Conservation (phyloP, 2,113 vertebrate genomes). For the Noturus placidus region DNA sequence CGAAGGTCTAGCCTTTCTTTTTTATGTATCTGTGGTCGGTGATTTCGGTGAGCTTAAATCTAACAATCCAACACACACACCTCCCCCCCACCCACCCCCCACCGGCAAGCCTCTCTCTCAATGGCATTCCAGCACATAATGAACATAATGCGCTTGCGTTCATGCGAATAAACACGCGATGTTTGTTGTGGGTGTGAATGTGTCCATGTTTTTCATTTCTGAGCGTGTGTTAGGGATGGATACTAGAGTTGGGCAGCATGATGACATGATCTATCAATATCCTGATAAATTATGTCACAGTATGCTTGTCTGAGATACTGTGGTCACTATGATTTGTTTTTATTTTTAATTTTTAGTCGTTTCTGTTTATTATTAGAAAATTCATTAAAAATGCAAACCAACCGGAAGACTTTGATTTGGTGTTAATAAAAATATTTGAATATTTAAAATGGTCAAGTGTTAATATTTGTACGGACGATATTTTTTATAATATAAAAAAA, state of each 20-base stretch:
- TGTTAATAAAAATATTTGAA: not conserved
- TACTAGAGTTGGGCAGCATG: not conserved
- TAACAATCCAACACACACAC: not conserved
- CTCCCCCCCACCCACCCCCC: not conserved
- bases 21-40: not conserved
- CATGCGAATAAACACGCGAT: conserved; percentile 13
- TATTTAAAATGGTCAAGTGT: too few species aligned
- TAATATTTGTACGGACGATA: too few species aligned
- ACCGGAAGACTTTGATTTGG: too few species aligned
- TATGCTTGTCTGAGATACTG: not conserved
- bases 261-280: not conserved
- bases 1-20: not conserved
- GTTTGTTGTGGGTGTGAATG: not conserved
- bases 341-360: too few species aligned
- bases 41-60: not conserved
- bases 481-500: too few species aligned
- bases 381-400: too few species aligned
- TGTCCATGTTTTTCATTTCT: not conserved
- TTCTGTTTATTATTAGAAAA: too few species aligned
- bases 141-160: not conserved
- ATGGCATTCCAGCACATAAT: conserved; percentile 20
- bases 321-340: too few species aligned
- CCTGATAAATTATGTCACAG: not conserved
- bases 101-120: not conserved
- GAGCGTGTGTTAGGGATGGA: not conserved